Base-by-base conservation (phyloP, 2,113 vertebrate genomes). In the Saccopteryx leptura region DNA sequence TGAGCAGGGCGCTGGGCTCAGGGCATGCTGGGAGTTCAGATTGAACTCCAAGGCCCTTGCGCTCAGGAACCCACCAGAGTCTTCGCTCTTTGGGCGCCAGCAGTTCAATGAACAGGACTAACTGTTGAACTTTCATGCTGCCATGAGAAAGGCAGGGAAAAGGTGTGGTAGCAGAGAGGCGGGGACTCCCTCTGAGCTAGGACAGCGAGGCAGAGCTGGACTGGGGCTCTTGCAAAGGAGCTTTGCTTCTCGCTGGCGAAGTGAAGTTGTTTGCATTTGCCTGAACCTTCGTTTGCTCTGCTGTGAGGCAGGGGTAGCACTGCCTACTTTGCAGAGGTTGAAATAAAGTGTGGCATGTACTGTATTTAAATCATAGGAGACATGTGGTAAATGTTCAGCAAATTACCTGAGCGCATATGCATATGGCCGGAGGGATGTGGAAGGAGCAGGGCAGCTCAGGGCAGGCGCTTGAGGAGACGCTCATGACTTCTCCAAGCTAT, bases 391-490 rank as follows among this genome's bases (percentile, higher is more conserved):
- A 1, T 63, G 46, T 56, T 81, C 12, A 58, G 54, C 21, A 79
- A 11, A 66, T 60, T 56, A 0, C 4, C 1, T n/a, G 4, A 60
- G n/a, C 50, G 9, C 3, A 26, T 26, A 85, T 61, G 17, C 31
- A 17, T 12, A 13, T 28, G 60, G 33, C 0, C 0, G n/a, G 31
- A 23, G 12, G 48, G 5, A 9, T 4, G 17, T 19, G 2, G 71
- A 52, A 31, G 21, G 18, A 60, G 4, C 24, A 63, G 54, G 68
- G 18, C 19, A 58, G 23, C 15, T 28, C 5, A 50, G 33, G 33
- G 26, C 1, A 61, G 23, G n/a, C 1, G 0, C 24, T 50, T 23
- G 66, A 69, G 66, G 52, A 52, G 8, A 21, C 13, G 4, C 0
- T 33, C 1, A 0, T 39, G 6, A 7, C 31, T 18, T 33, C 9